Evolutionary conservation across 2,113 vertebrate species (phyloP).

Genomic region (Osmerus mordax): DNA sequence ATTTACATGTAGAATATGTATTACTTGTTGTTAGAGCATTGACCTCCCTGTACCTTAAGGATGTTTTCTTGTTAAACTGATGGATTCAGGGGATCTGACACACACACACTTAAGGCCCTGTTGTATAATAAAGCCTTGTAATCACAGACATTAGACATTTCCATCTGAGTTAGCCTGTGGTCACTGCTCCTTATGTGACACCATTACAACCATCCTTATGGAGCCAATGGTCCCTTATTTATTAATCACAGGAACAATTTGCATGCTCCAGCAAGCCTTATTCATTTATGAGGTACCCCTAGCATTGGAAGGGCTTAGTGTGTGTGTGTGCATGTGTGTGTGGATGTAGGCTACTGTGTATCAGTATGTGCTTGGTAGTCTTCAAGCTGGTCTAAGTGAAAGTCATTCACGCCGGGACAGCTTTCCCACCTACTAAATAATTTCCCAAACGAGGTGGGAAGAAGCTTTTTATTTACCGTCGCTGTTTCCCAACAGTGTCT

Average conservation of each 20-base stretch:
- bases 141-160: slow-evolving; percentile 28
- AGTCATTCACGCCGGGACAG: slow-evolving; percentile 24
- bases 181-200: slow-evolving; percentile 33
- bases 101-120: slow-evolving; percentile 6
- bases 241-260: slow-evolving; percentile 59
- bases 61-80: too few relatives aligned
- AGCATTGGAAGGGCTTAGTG: slow-evolving; percentile 29
- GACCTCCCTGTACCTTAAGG: too few relatives aligned
- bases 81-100: neutral
- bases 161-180: slow-evolving; percentile 37
- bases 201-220: slow-evolving; percentile 35
- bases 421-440: slow-evolving; percentile 80
- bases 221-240: slow-evolving; percentile 59
- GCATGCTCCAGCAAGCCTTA: slow-evolving; percentile 46
- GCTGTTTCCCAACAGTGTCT: slow-evolving; percentile 84
- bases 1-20: too few relatives aligned
- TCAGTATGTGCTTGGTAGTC: neutral
- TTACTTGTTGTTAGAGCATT: too few relatives aligned
- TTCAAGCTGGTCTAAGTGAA: slow-evolving; percentile 18
- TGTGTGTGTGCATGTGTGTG: neutral
- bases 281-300: slow-evolving; percentile 49
- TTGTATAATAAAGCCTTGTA: slow-evolving; percentile 20
- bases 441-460: slow-evolving; percentile 84
- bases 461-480: slow-evolving; percentile 87
- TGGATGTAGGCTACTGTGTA: neutral